A percentile compares a stretch with the other conserved stretches of the same genome.
Evolutionary conservation across 2,888 invertebrate genomes (phyloP).

Genomic region (Lasiommata megera): DNA sequence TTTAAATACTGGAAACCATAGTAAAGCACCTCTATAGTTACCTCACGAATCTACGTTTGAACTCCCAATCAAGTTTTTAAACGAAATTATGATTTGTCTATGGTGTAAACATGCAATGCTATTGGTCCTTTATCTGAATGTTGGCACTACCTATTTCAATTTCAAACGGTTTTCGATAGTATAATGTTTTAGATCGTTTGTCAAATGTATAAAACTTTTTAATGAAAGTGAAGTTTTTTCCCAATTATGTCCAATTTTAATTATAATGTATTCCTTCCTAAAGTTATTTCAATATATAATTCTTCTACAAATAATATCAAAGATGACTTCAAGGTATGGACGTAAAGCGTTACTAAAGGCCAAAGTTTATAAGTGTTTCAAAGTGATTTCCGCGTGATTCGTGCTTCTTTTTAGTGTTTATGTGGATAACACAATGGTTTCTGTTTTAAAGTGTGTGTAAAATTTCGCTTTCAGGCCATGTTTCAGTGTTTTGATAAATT

Average conservation of each 20-base stretch:
- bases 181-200: constrained; percentile 55
- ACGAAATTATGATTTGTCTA: neutral
- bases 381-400: neutral
- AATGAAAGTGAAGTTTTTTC: constrained; percentile 45
- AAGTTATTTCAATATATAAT: constrained; percentile 58
- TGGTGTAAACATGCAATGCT: neutral
- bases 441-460: constrained; percentile 12
- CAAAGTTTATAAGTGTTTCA: neutral
- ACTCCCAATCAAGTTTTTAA: neutral
- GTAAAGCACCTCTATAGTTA: no score
- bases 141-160: constrained; percentile 56
- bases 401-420: constrained; percentile 14
- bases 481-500: constrained; percentile 58
- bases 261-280: constrained; percentile 64
- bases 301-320: constrained; percentile 50
- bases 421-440: constrained; percentile 18
- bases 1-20: no score
- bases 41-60: no score
- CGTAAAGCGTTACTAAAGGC: constrained; percentile 2
- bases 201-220: constrained; percentile 52
- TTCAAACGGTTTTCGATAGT: constrained; percentile 74
- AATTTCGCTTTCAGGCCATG: constrained; percentile 52
- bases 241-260: constrained; percentile 71
- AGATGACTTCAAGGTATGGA: constrained; percentile 62
- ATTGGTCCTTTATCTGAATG: neutral